Base-by-base conservation (phyloP, 92 coral and sea anemone genomes). In the Scolanthus callimorphus region DNA sequence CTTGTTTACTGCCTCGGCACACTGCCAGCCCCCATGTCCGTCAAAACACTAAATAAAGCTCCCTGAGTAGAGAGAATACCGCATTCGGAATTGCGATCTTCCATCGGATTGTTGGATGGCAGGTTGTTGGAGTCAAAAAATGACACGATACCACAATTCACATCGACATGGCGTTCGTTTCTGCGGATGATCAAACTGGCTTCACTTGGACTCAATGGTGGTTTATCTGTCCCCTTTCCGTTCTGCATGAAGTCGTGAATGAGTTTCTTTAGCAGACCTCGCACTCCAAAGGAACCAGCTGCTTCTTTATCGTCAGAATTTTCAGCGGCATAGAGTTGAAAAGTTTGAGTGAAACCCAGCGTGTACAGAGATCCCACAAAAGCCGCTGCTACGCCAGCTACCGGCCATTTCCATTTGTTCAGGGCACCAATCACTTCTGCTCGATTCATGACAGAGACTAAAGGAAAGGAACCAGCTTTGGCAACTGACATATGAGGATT, bases 21-120 rank as follows among this genome's bases (percentile, higher is more conserved):
- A 94, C 57, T 94, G 99, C 96, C 96, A 94, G 27, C 99, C 99
- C 45, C 99, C 96, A 51, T 94, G 99, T 12, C 99, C 99, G 67
- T 94, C 99, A 71, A 88, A 22, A 94, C 90, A 62, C 96, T 90
- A 67, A 94, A 94, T 17, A 77, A 72, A 25, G 77, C 57, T 30
- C 99, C 99, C 25, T 78, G 73, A 19, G 77, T 87, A 12, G 61
- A 77, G 0, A 58, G 62, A 17, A 88, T 50, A 20, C 65, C 63
- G 61, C 85, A 84, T 39, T 94, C 96, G 3, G 75, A 70, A 31
- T 72, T 75, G 15, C 99, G 96, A 70, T 94, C 99, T 57, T 94
- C 99, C 21, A 69, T 80, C 34, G 99, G 99, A 23, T 68, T 70
- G 28, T 94, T 94, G 21, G 99, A 94, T 29, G 96, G 85, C 51